Percentiles rank a stretch among this genome's conserved stretches.
phyloP scores from a whole-genome alignment of 2,113 vertebrate species.

The Erinaceus europaeus region DNA sequence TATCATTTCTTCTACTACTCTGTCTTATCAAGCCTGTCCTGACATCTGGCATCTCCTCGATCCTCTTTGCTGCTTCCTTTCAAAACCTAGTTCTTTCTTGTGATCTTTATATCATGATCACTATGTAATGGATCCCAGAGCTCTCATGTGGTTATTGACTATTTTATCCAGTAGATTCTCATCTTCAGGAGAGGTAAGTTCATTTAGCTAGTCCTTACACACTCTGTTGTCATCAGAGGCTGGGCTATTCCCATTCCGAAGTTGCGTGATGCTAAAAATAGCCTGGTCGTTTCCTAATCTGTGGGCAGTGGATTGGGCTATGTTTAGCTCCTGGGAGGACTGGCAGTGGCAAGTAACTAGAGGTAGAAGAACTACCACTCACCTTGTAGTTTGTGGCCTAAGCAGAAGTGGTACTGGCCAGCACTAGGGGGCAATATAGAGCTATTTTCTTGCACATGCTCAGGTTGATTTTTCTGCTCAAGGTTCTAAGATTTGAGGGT shows the following conservation, averaged over 20 bases:
- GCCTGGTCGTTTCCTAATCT: constrained; percentile 56
- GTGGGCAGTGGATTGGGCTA: constrained; percentile 54
- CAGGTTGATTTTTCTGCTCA: constrained; percentile 26
- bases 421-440: constrained; percentile 74
- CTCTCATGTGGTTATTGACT: not conserved
- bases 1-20: not conserved
- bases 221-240: constrained; percentile 37
- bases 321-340: constrained; percentile 59
- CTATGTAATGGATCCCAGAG: not conserved
- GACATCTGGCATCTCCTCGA: not conserved
- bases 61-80: not conserved
- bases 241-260: constrained; percentile 58
- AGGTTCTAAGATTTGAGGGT: constrained; percentile 33
- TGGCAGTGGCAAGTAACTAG: constrained; percentile 41
- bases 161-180: not conserved
- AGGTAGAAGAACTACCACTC: constrained; percentile 31
- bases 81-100: not conserved
- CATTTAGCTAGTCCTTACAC: constrained; percentile 34
- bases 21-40: not conserved
- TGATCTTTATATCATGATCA: not conserved
- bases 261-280: constrained; percentile 64
- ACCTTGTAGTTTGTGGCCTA: constrained; percentile 38
- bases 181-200: constrained; percentile 24
- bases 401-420: not conserved
- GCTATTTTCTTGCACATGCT: constrained; percentile 67